Conservation (phyloP, 2,113 vertebrate species). For the Emydocephalus ijimae region DNA sequence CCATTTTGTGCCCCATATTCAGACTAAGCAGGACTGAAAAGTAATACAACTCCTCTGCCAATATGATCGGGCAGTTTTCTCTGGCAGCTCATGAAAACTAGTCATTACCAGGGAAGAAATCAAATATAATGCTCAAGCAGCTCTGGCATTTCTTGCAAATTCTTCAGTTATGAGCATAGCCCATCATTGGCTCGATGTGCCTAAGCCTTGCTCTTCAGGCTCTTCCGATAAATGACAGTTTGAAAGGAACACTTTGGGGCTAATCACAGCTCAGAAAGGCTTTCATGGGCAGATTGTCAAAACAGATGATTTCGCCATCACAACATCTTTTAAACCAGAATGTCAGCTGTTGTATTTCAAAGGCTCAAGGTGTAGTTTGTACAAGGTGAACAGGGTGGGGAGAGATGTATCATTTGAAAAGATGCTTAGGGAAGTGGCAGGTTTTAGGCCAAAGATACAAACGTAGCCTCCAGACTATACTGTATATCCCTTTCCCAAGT, state of each 20-base stretch:
- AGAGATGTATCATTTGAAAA: neutral
- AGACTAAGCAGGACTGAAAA: neutral
- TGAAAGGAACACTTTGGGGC: neutral
- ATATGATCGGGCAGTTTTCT: neutral
- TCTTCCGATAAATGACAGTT: neutral
- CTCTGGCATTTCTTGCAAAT: neutral
- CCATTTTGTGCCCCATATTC: neutral
- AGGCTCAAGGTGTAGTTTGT: neutral
- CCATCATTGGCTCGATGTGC: neutral
- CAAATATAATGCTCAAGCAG: neutral
- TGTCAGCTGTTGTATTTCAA: neutral
- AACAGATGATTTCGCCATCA: neutral
- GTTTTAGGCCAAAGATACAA: neutral
- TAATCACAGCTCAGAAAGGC: neutral
- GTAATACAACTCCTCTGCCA: neutral
- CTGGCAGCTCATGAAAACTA: neutral
- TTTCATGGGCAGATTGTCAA: neutral
- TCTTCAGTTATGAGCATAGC: neutral
- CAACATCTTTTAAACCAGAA: conserved; percentile 3
- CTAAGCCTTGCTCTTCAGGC: neutral
- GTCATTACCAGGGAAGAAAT: neutral
- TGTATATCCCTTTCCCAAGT: neutral
- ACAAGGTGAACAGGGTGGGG: neutral
- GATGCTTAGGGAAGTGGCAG: neutral
- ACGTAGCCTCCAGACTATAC: neutral